Evolutionary conservation across 2,888 invertebrate genomes (phyloP), one percentile per base, ranked within the genome.

Genomic region (Cosmorhoe ocellata): DNA sequence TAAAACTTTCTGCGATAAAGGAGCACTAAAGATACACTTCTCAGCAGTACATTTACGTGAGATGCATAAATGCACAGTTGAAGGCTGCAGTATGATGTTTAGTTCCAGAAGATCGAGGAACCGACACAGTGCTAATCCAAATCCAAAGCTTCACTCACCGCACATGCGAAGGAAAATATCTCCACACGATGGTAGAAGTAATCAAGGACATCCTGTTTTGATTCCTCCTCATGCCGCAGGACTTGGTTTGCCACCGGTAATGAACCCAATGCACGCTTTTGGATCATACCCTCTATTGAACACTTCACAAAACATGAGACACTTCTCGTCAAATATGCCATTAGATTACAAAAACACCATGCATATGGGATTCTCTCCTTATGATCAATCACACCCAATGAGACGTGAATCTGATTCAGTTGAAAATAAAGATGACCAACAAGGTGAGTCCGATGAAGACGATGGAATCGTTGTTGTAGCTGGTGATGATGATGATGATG

Each of bases 1-100:
- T 56, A 99, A 99, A 90, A 99, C 99, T 10, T 99, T 99, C 90
- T 99, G 99, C 92, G 99, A 99, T 91, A 99, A 99, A 90, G 99
- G 99, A 56, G 99, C 99, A 0, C 91, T 99, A 14, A 99, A 99
- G 89, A 99, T 99, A 5, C 99, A 99, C 81, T 99, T 99, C 78
- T 98, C 98, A 41, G 99, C 99, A 0, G 99, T 99, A 7, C 99
- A 99, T 79, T 88, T 99, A 53, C 94, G 99, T 31, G 99, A 99
- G 91, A 99, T 99, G 99, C 99, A 99, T 85, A 98, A 98, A 85
- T 99, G 99, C 79, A 99, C 99, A 0, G 98, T 99, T 0, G 97
- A 97, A 77, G 99, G 99, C 0, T 99, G 99, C 86, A 98, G 97
- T 79, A 99, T 99, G 98, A 98, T 98, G 98, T 99, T 99, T 78